Percentiles rank a stretch among this genome's conserved stretches.
Evolutionary conservation across 2,797 vertebrate genomes (phyloP).

Genomic region (Scomberomorus guttatus): DNA sequence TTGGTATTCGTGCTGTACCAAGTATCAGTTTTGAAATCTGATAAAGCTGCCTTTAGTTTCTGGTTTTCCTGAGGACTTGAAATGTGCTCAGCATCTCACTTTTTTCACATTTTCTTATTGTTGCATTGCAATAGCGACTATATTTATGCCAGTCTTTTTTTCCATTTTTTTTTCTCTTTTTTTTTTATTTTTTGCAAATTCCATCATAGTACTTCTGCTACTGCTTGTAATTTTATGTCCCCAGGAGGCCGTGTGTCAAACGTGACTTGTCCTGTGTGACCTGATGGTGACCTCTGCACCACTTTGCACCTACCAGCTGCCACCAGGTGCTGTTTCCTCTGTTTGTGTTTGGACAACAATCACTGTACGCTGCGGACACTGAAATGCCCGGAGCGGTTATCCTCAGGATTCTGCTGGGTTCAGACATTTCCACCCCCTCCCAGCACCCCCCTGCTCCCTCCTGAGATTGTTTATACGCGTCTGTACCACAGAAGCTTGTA

Average conservation of each 20-base stretch:
- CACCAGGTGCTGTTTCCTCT: conserved; percentile 35
- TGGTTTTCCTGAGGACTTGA: too few relatives aligned
- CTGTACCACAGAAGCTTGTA: conserved; percentile 53
- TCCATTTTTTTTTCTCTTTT: too few relatives aligned
- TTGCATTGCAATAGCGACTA: too few relatives aligned
- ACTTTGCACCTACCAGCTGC: conserved; percentile 33
- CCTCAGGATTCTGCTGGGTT: conserved; percentile 19
- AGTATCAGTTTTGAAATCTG: too few relatives aligned
- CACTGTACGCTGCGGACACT: conserved; percentile 8
- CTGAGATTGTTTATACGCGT: conserved; percentile 50
- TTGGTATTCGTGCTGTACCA: background rate
- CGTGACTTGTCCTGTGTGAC: conserved; percentile 16
- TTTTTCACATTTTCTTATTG: too few relatives aligned
- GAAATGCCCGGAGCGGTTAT: background rate
- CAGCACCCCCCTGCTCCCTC: background rate
- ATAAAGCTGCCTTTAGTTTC: too few relatives aligned
- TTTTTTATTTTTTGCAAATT: background rate
- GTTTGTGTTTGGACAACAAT: conserved; percentile 61
- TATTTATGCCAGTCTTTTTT: too few relatives aligned
- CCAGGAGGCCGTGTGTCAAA: background rate
- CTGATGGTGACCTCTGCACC: conserved; percentile 41
- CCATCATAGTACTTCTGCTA: background rate
- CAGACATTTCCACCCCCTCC: conserved; percentile 21
- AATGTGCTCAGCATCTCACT: too few relatives aligned
- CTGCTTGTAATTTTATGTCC: background rate